These are phyloP conservation scores for Biston stratarius DNA, from an alignment of 2,888 invertebrate species.

Conservation along the genomic window DNA sequence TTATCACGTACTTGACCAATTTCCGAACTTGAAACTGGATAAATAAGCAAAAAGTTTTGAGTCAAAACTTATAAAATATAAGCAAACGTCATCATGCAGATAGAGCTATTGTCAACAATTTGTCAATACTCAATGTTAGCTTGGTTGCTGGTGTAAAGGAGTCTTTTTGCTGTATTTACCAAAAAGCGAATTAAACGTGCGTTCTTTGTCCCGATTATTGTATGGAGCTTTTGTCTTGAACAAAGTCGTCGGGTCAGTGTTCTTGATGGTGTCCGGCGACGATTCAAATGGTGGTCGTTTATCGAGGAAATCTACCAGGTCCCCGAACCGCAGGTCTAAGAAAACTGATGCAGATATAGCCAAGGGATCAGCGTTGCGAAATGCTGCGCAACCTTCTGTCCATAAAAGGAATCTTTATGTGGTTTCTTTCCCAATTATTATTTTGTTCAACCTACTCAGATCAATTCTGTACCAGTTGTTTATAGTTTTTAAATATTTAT, in stretches of 20 bases:
- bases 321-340: conserved; percentile 88
- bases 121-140: conserved; percentile 3
- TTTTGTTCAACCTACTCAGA: conserved; percentile 93
- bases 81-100: too few species aligned
- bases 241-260: conserved; percentile 71
- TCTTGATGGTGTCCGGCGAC: conserved; percentile 87
- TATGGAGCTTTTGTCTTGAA: conserved; percentile 79
- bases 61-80: too few species aligned
- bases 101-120: neutral
- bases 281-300: conserved; percentile 87
- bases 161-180: conserved; percentile 36
- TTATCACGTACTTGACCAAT: too few species aligned
- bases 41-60: too few species aligned
- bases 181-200: conserved; percentile 60
- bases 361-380: conserved; percentile 87
- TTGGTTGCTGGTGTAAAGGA: conserved; percentile 41
- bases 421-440: conserved; percentile 95
- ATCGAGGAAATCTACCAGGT: conserved; percentile 89
- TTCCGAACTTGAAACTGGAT: too few species aligned
- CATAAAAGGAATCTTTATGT: conserved; percentile 95
- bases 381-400: conserved; percentile 90
- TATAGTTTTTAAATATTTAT: conserved; percentile 94
- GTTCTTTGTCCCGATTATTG: conserved; percentile 74
- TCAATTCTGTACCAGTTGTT: conserved; percentile 94
- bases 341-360: conserved; percentile 88